Evolutionary conservation across 2,113 vertebrate species (phyloP).

Genomic region (Clarias magur): DNA sequence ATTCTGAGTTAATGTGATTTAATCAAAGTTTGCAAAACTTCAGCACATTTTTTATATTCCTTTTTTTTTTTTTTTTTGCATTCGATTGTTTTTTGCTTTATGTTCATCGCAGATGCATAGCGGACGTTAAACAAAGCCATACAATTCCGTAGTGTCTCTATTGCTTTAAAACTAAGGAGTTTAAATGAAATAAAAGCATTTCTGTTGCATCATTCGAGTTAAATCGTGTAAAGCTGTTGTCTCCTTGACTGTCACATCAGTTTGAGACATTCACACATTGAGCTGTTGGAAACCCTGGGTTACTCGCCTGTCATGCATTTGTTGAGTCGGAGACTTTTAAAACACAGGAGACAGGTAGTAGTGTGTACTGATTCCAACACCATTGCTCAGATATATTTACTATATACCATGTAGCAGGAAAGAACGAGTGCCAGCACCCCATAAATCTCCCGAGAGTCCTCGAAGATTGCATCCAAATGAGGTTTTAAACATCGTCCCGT

Average conservation of each 20-base stretch:
- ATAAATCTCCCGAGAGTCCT: slow-evolving; percentile 68
- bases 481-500: slow-evolving; percentile 68
- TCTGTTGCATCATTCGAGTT: not conserved
- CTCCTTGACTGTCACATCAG: slow-evolving; percentile 7
- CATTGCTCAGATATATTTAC: slow-evolving; percentile 63
- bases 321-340: not conserved
- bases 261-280: not conserved
- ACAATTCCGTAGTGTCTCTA: not conserved
- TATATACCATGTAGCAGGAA: slow-evolving; percentile 45
- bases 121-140: not conserved
- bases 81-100: not conserved
- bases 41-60: not conserved
- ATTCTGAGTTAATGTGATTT: not conserved
- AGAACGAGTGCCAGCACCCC: slow-evolving; percentile 53
- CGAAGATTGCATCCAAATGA: slow-evolving; percentile 67
- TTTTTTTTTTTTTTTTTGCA: too few species aligned
- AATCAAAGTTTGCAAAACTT: slow-evolving; percentile 2
- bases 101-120: not conserved
- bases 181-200: slow-evolving; percentile 39
- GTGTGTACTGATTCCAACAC: slow-evolving; percentile 53
- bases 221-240: not conserved
- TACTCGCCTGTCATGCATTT: not conserved
- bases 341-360: slow-evolving; percentile 1
- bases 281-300: not conserved
- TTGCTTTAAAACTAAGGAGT: not conserved